Conservation (phyloP, 2,797 vertebrate genomes). For the Numenius phaeopus region DNA sequence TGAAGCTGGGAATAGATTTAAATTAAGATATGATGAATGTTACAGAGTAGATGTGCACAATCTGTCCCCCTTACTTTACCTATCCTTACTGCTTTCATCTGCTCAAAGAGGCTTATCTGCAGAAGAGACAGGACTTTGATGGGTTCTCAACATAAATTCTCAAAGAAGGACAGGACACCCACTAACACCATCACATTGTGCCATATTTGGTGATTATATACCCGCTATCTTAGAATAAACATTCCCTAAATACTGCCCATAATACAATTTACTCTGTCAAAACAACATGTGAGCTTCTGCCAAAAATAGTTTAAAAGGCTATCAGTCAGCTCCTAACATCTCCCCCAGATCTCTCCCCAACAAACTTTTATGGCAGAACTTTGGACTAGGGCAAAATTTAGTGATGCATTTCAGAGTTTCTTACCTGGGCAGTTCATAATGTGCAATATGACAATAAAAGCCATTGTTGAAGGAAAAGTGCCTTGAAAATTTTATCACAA, state of each 20-base stretch:
- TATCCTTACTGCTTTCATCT: background rate
- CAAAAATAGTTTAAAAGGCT: background rate
- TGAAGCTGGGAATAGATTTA: background rate
- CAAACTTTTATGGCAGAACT: background rate
- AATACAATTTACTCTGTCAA: background rate
- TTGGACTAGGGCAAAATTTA: background rate
- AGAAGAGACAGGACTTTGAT: background rate
- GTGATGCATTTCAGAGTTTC: background rate
- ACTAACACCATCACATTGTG: background rate
- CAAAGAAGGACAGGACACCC: background rate
- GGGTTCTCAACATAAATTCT: background rate
- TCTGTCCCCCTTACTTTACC: background rate
- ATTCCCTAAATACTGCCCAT: background rate
- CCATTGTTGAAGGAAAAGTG: background rate
- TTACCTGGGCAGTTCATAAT: background rate
- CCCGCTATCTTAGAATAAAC: background rate
- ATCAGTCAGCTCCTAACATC: background rate
- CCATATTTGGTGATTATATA: background rate
- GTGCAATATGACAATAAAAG: background rate
- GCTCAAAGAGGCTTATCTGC: background rate
- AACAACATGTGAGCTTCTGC: background rate
- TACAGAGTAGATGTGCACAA: rapidly evolving
- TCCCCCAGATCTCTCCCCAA: background rate
- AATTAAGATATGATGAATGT: background rate
- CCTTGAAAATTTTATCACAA: background rate